phyloP scores from a whole-genome alignment of 1,140 invertebrate genomes.

The Stenopsyche tienmushanensis region DNA sequence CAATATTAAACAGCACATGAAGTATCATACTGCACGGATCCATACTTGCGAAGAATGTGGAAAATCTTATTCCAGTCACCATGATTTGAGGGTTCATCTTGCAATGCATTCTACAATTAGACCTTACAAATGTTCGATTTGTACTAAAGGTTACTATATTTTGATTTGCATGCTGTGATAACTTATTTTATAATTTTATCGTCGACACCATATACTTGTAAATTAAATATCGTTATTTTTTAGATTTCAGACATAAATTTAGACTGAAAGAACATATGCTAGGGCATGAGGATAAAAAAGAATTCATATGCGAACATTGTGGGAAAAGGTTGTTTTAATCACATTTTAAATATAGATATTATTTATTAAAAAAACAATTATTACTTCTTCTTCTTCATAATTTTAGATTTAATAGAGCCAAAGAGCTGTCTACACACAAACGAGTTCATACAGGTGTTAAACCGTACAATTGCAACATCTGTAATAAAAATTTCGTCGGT shows the following conservation, averaged over 20 bases:
- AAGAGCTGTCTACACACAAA: slow-evolving; percentile 53
- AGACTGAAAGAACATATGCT: slow-evolving; percentile 30
- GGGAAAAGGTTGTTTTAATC: slow-evolving; percentile 29
- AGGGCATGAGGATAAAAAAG: slow-evolving; percentile 32
- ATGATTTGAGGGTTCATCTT: slow-evolving; percentile 24
- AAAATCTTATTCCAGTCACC: slow-evolving; percentile 24
- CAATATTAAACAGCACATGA: slow-evolving; percentile 26
- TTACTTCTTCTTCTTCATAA: slow-evolving; percentile 63
- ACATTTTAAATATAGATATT: neutral
- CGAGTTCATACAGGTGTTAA: slow-evolving; percentile 69
- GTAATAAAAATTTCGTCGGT: slow-evolving; percentile 50
- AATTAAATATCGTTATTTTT: neutral
- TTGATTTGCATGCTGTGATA: no score
- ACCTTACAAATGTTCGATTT: slow-evolving; percentile 27
- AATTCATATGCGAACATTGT: slow-evolving; percentile 32
- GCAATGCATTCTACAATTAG: slow-evolving; percentile 18
- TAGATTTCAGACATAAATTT: slow-evolving; percentile 33
- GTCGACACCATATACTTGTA: no score
- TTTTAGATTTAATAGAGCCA: slow-evolving; percentile 31
- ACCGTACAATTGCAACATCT: slow-evolving; percentile 59
- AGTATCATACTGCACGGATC: slow-evolving; percentile 9
- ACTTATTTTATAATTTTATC: no score
- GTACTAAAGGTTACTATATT: slow-evolving; percentile 44
- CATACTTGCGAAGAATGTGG: slow-evolving; percentile 31
- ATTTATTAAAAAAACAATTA: slow-evolving; percentile 49